phyloP scores from a whole-genome alignment of 2,888 invertebrate genomes.

The Harpagoxenus sublaevis region DNA sequence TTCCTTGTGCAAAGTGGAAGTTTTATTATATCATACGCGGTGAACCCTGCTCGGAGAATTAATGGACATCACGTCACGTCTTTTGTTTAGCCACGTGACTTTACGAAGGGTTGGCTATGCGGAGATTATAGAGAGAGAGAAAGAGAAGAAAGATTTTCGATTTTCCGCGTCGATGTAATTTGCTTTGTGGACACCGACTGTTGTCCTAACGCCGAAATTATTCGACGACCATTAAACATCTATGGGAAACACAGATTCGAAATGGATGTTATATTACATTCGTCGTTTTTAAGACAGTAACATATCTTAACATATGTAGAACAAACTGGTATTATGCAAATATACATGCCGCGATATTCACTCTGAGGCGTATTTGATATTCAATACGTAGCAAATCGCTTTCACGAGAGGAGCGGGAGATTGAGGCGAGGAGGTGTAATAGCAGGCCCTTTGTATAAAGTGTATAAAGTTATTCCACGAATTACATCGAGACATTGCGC shows the following conservation, averaged over 20 bases:
- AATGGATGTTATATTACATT: neutral
- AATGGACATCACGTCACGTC: slow-evolving; percentile 57
- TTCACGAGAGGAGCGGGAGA: slow-evolving; percentile 61
- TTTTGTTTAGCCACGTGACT: slow-evolving; percentile 74
- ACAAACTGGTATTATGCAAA: neutral
- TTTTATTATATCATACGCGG: slow-evolving; percentile 66
- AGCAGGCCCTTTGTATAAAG: slow-evolving; percentile 68
- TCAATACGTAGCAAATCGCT: slow-evolving; percentile 56
- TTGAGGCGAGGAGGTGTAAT: slow-evolving; percentile 54
- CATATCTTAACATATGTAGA: neutral
- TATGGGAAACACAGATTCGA: slow-evolving; percentile 12
- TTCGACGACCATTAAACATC: slow-evolving; percentile 52
- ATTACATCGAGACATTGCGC: slow-evolving; percentile 83
- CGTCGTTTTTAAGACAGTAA: too few species aligned
- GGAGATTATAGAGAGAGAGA: slow-evolving; percentile 6
- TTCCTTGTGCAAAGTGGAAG: slow-evolving; percentile 41
- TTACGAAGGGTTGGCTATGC: slow-evolving; percentile 55
- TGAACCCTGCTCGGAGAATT: slow-evolving; percentile 59
- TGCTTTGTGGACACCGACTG: slow-evolving; percentile 43
- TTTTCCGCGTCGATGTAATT: slow-evolving; percentile 66
- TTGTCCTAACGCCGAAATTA: slow-evolving; percentile 56
- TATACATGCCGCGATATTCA: neutral
- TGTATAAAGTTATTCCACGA: slow-evolving; percentile 81
- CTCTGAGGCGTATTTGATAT: slow-evolving; percentile 65
- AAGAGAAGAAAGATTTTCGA: slow-evolving; percentile 58